phyloP scores from a whole-genome alignment of 2,888 invertebrate species.

The Acleris emargana region DNA sequence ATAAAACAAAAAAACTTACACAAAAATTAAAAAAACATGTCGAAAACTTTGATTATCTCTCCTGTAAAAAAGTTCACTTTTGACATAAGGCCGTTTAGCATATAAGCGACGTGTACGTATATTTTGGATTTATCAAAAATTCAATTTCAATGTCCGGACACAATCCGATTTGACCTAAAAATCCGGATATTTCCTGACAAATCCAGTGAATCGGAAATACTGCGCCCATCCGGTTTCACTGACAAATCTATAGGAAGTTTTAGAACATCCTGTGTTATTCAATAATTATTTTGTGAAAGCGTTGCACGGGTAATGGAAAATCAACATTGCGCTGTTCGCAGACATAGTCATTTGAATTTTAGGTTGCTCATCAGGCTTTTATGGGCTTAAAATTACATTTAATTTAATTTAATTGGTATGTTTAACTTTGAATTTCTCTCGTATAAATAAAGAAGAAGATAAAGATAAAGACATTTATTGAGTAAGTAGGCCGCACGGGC shows the following conservation, averaged over 20 bases:
- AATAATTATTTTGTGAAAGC: background rate
- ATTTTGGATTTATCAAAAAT: conserved; percentile 14
- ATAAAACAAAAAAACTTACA: too few species aligned
- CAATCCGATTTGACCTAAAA: conserved; percentile 24
- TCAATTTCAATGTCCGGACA: conserved; percentile 21
- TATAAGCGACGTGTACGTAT: too few species aligned
- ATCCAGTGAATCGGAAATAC: conserved; percentile 18
- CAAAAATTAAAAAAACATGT: too few species aligned
- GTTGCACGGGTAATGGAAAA: background rate
- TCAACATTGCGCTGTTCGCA: background rate
- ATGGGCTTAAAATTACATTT: too few species aligned
- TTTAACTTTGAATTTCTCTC: too few species aligned
- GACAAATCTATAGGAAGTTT: background rate
- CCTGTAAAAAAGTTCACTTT: too few species aligned
- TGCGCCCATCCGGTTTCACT: conserved; percentile 3
- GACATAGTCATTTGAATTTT: conserved; percentile 3
- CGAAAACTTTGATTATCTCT: too few species aligned
- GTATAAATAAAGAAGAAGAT: too few species aligned
- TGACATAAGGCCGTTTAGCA: too few species aligned
- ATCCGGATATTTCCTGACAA: conserved; percentile 24
- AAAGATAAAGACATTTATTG: too few species aligned
- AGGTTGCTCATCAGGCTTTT: background rate
- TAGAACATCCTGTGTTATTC: background rate
- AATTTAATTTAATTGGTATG: too few species aligned
- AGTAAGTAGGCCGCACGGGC: too few species aligned